Percentiles rank a stretch among this genome's conserved stretches.
Evolutionary conservation across 2,888 invertebrate species (phyloP).

Genomic region (Ramazzottius varieornatus): DNA sequence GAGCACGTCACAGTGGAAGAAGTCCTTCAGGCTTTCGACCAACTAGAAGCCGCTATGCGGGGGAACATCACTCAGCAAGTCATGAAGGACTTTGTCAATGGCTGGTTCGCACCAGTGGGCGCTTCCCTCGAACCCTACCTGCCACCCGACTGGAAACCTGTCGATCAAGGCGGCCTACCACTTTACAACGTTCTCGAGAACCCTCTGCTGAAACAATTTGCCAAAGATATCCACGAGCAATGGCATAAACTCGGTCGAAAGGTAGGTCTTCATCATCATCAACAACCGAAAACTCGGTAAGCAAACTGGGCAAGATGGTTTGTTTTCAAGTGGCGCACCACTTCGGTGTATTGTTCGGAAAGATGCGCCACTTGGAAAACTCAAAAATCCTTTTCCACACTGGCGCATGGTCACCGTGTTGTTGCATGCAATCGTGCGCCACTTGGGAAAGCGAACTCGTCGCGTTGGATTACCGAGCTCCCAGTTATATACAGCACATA

Average conservation of each 20-base stretch:
- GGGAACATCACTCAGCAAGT: conserved; percentile 21
- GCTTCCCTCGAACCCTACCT: conserved; percentile 16
- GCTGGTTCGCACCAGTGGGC: conserved; percentile 20
- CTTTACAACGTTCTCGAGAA: conserved; percentile 42
- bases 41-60: conserved; percentile 23
- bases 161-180: neutral
- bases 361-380: too few relatives aligned
- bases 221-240: conserved; percentile 27
- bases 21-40: conserved; percentile 31
- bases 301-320: too few relatives aligned
- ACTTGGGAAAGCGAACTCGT: too few relatives aligned
- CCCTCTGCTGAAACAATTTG: conserved; percentile 42
- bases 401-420: too few relatives aligned
- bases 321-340: too few relatives aligned
- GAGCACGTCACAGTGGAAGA: conserved; percentile 27
- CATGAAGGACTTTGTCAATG: conserved; percentile 19
- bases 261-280: too few relatives aligned
- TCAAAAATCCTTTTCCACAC: too few relatives aligned
- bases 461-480: too few relatives aligned
- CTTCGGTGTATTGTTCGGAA: too few relatives aligned
- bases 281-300: too few relatives aligned
- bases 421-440: too few relatives aligned
- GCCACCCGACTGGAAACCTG: conserved; percentile 19
- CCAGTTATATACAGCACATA: too few relatives aligned
- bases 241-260: conserved; percentile 25